phyloP scores from a whole-genome alignment of 1,140 invertebrate genomes.

The Patella vulgata region DNA sequence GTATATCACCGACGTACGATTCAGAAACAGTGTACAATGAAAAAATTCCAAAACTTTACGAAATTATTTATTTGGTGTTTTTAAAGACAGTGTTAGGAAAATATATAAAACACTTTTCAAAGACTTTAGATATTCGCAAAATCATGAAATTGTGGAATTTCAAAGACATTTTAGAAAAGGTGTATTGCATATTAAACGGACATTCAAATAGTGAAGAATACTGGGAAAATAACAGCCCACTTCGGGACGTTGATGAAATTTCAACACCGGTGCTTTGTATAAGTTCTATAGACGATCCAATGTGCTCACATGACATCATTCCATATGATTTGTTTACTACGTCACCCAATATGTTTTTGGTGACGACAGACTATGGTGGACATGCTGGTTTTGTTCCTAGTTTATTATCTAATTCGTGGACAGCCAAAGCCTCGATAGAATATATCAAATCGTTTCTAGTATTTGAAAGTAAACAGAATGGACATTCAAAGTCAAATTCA shows the following conservation, averaged over 20 bases:
- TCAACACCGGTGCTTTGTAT: conserved; percentile 58
- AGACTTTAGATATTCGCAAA: conserved; percentile 38
- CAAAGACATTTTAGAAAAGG: conserved; percentile 35
- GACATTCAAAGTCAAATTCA: no score
- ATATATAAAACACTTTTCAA: conserved; percentile 39
- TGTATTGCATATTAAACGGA: conserved; percentile 48
- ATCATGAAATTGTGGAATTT: conserved; percentile 40
- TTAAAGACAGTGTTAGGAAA: conserved; percentile 41
- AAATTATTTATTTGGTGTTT: conserved; percentile 38
- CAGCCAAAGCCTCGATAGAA: conserved; percentile 39
- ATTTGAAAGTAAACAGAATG: conserved; percentile 16
- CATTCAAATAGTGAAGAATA: conserved; percentile 45
- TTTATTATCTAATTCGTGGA: conserved; percentile 36
- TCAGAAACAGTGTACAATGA: conserved; percentile 21
- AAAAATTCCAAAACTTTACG: conserved; percentile 38
- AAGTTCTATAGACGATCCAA: conserved; percentile 56
- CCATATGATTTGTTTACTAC: conserved; percentile 52
- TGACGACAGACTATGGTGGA: conserved; percentile 48
- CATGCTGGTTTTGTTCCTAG: conserved; percentile 55
- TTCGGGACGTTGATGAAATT: conserved; percentile 61
- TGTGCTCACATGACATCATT: conserved; percentile 31
- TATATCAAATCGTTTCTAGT: conserved; percentile 47
- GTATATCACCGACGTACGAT: conserved; percentile 53
- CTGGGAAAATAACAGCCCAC: conserved; percentile 57
- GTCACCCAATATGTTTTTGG: conserved; percentile 47